Conservation (phyloP, 2,888 invertebrate species). For the Notocelia uddmanniana region DNA sequence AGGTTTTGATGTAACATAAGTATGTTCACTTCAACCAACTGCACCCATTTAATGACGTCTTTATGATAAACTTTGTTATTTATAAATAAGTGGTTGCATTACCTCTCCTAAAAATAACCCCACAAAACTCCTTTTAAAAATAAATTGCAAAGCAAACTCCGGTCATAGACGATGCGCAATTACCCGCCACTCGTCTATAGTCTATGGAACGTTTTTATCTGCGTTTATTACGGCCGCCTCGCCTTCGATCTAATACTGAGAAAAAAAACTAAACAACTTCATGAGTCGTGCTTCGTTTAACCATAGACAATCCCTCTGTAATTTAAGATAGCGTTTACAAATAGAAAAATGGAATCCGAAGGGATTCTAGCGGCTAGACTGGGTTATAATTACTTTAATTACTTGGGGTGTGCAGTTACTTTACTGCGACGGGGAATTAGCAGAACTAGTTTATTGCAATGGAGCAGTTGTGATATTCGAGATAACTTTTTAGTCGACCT, state of each 20-base stretch:
- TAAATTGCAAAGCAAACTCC: conserved; percentile 39
- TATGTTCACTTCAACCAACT: too few relatives aligned
- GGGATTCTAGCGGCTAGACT: conserved; percentile 38
- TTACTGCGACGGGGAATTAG: conserved; percentile 36
- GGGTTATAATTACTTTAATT: conserved; percentile 45
- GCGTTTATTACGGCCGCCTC: conserved; percentile 57
- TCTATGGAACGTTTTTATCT: conserved; percentile 55
- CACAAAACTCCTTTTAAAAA: conserved; percentile 4
- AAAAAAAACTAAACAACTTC: conserved; percentile 62
- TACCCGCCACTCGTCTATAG: conserved; percentile 44
- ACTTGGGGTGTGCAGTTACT: conserved; percentile 38
- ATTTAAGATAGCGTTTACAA: conserved; percentile 58
- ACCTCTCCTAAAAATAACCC: background rate
- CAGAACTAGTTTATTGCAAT: conserved; percentile 32
- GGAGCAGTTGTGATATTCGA: conserved; percentile 20
- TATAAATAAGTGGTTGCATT: background rate
- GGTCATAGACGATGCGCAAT: conserved; percentile 53
- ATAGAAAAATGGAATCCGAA: conserved; percentile 58
- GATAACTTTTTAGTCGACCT: conserved; percentile 14
- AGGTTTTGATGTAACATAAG: background rate
- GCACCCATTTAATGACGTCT: background rate
- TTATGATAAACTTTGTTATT: background rate
- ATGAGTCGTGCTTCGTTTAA: conserved; percentile 64
- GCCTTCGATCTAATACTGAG: conserved; percentile 56
- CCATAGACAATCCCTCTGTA: conserved; percentile 59